Base-by-base conservation (phyloP, 1,140 invertebrate genomes). In the Pinna nobilis region DNA sequence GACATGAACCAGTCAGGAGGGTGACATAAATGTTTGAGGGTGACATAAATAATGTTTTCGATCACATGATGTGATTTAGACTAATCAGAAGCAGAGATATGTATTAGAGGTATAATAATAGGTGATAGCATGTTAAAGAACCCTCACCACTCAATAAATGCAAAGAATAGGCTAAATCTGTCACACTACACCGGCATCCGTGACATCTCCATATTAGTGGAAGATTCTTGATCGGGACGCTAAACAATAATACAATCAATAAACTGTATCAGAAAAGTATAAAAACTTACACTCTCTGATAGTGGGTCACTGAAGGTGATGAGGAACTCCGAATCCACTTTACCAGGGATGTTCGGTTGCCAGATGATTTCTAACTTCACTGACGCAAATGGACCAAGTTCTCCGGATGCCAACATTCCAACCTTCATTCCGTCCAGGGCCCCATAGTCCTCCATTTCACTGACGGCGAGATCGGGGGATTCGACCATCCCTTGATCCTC, bases 351-450 rank as follows among this genome's bases (percentile, higher is more conserved):
- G 15, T 84, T 84, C 1, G 88, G 88, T 35, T 87, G 84, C 87
- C 88, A 89, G 9, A 88, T 80, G 57, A 89, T 83, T 70, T 89
- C 88, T 11, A 89, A 81, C 74, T 83, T 86, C n/a, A 85, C 70
- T 23, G 85, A 86, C 7, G 86, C 81, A 66, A 87, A 88, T 20
- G 86, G 82, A n/a, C 76, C 82, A 28, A 89, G 83, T 68, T 85
- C 82, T 51, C 83, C 85, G 3, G 72, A 41, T 15, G 75, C 66
- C 18, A 84, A 35, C 3, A 66, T 60, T 57, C 85, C 85, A 15
- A 84, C 79, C 67, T 82, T 78, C 86, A 88, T 85, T 7, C 85
- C 86, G 76, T 87, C 86, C n/a, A 88, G 61, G 7, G 79, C 70
- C n/a, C 76, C 76, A 55, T 85, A 80, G 41, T 88, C 86, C 28